These are phyloP conservation scores for Eumaeus atala DNA, from an alignment of 1,140 invertebrate species.

Conservation along the genomic window DNA sequence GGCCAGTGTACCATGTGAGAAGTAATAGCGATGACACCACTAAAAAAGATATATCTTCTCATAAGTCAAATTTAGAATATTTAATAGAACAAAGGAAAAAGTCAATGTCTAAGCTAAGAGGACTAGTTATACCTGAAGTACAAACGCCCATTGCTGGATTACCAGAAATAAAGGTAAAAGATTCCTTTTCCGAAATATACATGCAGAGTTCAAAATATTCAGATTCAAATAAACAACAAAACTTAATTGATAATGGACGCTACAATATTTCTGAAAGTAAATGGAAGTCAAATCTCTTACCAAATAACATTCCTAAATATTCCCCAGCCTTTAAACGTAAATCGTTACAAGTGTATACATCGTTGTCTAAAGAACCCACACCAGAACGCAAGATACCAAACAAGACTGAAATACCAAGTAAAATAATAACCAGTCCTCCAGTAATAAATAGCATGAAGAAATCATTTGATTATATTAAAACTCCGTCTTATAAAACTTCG, in stretches of 20 bases:
- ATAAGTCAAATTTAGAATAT: slow-evolving; percentile 77
- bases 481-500: slow-evolving; percentile 25
- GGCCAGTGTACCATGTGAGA: slow-evolving; percentile 46
- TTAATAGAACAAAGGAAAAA: slow-evolving; percentile 86
- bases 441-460: neutral
- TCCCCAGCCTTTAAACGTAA: slow-evolving; percentile 89
- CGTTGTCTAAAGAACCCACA: slow-evolving; percentile 59
- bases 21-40: slow-evolving; percentile 65
- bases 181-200: slow-evolving; percentile 52
- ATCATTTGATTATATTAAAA: slow-evolving; percentile 40
- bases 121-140: slow-evolving; percentile 88
- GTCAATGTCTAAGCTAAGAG: slow-evolving; percentile 87
- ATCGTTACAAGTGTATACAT: slow-evolving; percentile 79
- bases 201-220: slow-evolving; percentile 40
- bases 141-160: slow-evolving; percentile 75
- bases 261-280: slow-evolving; percentile 53
- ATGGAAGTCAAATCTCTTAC: slow-evolving; percentile 72
- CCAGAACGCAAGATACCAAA: slow-evolving; percentile 54
- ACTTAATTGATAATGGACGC: slow-evolving; percentile 33
- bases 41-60: slow-evolving; percentile 54
- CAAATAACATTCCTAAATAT: slow-evolving; percentile 82
- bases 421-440: neutral
- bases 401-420: slow-evolving; percentile 33
- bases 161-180: slow-evolving; percentile 87
- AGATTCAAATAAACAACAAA: slow-evolving; percentile 37